Conservation (phyloP, 2,888 invertebrate species). For the Chymomyza amoena region DNA sequence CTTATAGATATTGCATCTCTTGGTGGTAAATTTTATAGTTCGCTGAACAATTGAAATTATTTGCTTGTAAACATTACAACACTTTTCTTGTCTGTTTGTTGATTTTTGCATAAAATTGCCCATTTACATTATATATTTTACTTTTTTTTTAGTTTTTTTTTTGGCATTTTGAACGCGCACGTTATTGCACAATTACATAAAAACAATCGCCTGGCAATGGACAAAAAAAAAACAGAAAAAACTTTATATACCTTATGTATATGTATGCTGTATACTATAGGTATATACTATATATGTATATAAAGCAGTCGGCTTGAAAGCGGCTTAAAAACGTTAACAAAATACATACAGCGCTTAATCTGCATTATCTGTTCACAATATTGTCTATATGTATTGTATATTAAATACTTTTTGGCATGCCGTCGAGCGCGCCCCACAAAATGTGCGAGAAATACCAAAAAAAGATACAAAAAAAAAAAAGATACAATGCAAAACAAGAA, state of each 20-base stretch:
- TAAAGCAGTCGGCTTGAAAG: background rate
- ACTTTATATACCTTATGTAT: background rate
- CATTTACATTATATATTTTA: constrained; percentile 15
- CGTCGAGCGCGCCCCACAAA: background rate
- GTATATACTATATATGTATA: background rate
- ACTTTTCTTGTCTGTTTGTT: background rate
- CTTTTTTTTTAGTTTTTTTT: constrained; percentile 22
- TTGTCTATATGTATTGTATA: constrained; percentile 33
- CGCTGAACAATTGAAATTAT: background rate
- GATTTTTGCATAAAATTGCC: background rate
- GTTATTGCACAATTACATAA: background rate
- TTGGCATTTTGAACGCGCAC: constrained; percentile 12
- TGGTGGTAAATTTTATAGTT: background rate
- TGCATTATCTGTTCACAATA: constrained; percentile 45
- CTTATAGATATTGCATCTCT: background rate
- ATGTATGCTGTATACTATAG: background rate
- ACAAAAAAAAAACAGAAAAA: background rate
- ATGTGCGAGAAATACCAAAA: constrained; percentile 24
- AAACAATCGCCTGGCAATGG: background rate
- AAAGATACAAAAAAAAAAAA: constrained; percentile 13
- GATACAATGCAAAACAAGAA: constrained; percentile 14
- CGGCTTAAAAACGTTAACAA: background rate
- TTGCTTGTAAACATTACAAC: background rate
- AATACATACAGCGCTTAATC: constrained; percentile 25
- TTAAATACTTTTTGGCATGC: constrained; percentile 53